Evolutionary conservation across 2,797 vertebrate species (phyloP).

Genomic region (Margarornis squamiger): DNA sequence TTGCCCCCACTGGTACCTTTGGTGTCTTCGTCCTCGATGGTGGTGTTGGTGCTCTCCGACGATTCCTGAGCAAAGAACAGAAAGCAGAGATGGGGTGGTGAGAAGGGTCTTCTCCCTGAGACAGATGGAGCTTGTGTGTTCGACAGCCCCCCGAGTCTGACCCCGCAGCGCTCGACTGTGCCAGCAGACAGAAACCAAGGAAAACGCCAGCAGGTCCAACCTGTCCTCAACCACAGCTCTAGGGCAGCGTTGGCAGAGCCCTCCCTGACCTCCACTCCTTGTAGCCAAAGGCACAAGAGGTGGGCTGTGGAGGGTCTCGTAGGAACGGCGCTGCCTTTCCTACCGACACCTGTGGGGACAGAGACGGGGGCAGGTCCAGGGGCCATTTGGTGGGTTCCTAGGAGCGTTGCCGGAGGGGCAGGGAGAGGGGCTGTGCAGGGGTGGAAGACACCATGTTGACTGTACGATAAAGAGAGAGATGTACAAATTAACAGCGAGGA

Average conservation of each 20-base stretch:
- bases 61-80: constrained; percentile 88
- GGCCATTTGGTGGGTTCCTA: constrained; percentile 36
- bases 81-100: constrained; percentile 37
- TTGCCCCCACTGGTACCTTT: constrained; percentile 78
- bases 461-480: constrained; percentile 70
- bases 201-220: constrained; percentile 54
- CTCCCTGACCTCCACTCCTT: constrained; percentile 53
- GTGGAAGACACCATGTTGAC: constrained; percentile 75
- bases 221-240: constrained; percentile 56
- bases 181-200: constrained; percentile 52
- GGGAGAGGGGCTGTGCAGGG: constrained; percentile 61
- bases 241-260: constrained; percentile 51
- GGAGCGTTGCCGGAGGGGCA: constrained; percentile 49
- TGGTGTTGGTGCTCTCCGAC: constrained; percentile 96
- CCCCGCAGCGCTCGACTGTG: constrained; percentile 54
- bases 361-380: constrained; percentile 55
- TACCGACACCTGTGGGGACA: constrained; percentile 57
- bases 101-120: neutral
- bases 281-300: constrained; percentile 50
- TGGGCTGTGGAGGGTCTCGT: constrained; percentile 39
- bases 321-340: constrained; percentile 59
- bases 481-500: constrained; percentile 72
- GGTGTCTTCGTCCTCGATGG: constrained; percentile 96
- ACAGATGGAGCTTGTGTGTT: neutral
- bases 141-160: constrained; percentile 56